These are phyloP conservation scores for Zele albiditarsus DNA, from an alignment of 2,888 invertebrate species.

Conservation along the genomic window DNA sequence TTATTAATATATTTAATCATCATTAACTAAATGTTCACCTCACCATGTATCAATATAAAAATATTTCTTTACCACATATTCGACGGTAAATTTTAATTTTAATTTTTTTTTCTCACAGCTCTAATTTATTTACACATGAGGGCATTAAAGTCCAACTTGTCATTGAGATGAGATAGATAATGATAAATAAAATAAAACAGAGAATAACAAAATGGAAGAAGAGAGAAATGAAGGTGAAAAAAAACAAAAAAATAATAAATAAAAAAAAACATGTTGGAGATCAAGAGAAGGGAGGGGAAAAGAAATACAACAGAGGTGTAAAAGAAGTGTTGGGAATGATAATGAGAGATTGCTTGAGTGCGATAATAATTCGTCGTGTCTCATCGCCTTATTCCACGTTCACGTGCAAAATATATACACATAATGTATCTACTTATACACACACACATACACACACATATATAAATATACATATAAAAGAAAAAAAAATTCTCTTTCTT, in stretches of 20 bases:
- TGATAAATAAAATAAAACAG: not conserved
- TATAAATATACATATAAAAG: not conserved
- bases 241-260: not conserved
- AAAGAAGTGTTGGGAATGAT: slow-evolving; percentile 65
- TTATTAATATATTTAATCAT: too few relatives aligned
- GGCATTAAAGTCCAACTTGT: not conserved
- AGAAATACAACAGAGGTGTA: slow-evolving; percentile 37
- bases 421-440: slow-evolving; percentile 36
- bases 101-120: not conserved
- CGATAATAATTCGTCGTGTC: slow-evolving; percentile 63
- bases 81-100: too few relatives aligned
- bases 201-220: not conserved
- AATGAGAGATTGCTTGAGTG: slow-evolving; percentile 66
- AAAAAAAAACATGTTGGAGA: not conserved
- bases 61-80: too few relatives aligned
- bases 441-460: slow-evolving; percentile 12
- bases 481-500: slow-evolving; percentile 30
- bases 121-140: not conserved
- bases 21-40: too few relatives aligned
- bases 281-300: slow-evolving; percentile 22
- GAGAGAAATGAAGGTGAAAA: not conserved
- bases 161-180: slow-evolving; percentile 9
- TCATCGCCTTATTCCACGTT: slow-evolving; percentile 44
- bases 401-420: slow-evolving; percentile 18
- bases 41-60: too few relatives aligned